Evolutionary conservation across 2,113 vertebrate genomes (phyloP).

Genomic region (Drymodes brunneopygia): DNA sequence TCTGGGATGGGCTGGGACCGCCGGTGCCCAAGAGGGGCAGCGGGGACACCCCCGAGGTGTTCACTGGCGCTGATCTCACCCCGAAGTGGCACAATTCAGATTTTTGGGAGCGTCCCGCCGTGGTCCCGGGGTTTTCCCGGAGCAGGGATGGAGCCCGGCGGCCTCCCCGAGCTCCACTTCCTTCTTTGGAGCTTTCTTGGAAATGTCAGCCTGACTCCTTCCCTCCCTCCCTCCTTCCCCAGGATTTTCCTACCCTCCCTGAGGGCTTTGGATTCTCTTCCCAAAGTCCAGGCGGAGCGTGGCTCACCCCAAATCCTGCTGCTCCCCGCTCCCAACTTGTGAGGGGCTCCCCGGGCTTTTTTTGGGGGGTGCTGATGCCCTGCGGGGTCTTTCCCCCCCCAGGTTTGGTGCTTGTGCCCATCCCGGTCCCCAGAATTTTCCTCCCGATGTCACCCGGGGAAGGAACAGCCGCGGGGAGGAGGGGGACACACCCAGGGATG

Average conservation of each 20-base stretch:
- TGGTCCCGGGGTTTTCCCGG: neutral
- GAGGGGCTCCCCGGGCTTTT: neutral
- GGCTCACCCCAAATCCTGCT: neutral
- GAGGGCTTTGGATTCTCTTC: neutral
- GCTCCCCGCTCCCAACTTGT: neutral
- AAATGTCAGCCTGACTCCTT: neutral
- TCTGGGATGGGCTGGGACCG: accelerated
- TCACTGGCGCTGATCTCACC: neutral
- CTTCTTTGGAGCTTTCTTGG: conserved; percentile 60
- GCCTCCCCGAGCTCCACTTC: neutral
- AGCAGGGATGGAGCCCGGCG: neutral
- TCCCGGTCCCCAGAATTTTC: too few species aligned
- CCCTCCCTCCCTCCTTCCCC: neutral
- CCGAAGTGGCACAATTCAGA: accelerated
- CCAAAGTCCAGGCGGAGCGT: neutral
- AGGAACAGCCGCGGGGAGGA: accelerated
- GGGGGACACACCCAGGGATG: neutral
- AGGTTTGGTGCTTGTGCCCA: too few species aligned
- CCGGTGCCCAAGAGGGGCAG: neutral
- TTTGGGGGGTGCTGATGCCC: neutral
- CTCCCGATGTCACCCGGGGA: neutral
- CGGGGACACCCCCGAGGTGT: neutral
- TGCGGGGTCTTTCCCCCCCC: neutral
- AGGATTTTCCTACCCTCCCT: neutral
- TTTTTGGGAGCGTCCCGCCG: neutral